A percentile compares a stretch with the other conserved stretches of the same genome.
phyloP scores from a whole-genome alignment of 2,797 vertebrate genomes.

The Neoniphon sammara region DNA sequence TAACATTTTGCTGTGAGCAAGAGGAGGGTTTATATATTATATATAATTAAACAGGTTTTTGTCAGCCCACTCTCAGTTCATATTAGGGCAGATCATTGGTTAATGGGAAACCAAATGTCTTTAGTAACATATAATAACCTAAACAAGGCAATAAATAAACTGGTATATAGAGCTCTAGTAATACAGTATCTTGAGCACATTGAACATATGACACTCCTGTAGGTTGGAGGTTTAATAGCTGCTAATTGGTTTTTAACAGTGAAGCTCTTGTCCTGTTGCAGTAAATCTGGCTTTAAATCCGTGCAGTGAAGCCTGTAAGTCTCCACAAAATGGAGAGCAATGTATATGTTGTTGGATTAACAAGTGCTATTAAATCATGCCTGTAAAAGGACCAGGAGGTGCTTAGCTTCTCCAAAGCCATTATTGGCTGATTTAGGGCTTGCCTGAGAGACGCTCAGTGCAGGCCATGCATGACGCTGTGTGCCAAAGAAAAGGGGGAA shows the following conservation, averaged over 20 bases:
- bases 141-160: slow-evolving; percentile 25
- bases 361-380: slow-evolving; percentile 60
- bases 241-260: slow-evolving; percentile 47
- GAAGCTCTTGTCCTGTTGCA: slow-evolving; percentile 40
- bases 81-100: neutral
- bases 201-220: neutral
- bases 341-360: slow-evolving; percentile 55
- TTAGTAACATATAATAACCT: slow-evolving; percentile 1
- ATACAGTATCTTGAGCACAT: slow-evolving; percentile 16
- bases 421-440: slow-evolving; percentile 61
- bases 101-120: neutral
- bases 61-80: neutral
- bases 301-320: slow-evolving; percentile 33
- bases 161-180: slow-evolving; percentile 13
- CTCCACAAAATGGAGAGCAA: slow-evolving; percentile 32
- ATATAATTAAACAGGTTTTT: slow-evolving; percentile 9
- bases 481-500: slow-evolving; percentile 31
- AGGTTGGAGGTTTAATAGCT: slow-evolving; percentile 29
- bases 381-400: slow-evolving; percentile 55
- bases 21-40: too few species aligned
- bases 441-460: slow-evolving; percentile 30
- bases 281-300: slow-evolving; percentile 52
- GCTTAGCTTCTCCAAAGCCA: slow-evolving; percentile 58
- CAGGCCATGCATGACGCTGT: slow-evolving; percentile 52
- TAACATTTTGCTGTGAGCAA: slow-evolving; percentile 17